Evolutionary conservation across 2,113 vertebrate genomes (phyloP).

Genomic region (Reinhardtius hippoglossoides): DNA sequence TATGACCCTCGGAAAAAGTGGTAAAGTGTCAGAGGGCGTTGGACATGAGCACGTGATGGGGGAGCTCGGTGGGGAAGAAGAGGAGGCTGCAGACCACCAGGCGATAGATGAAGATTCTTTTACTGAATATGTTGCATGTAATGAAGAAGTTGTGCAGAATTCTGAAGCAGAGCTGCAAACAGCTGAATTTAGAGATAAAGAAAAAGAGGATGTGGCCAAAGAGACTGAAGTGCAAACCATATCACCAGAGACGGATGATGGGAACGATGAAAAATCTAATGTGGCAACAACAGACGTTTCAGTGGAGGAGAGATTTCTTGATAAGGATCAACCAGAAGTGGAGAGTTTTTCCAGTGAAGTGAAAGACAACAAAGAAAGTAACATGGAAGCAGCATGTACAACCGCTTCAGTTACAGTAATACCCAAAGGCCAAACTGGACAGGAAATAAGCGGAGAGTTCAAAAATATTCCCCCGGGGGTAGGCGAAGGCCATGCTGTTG

Average conservation of each 20-base stretch:
- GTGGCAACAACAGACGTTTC: background rate
- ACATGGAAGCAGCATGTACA: background rate
- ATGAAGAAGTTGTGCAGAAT: background rate
- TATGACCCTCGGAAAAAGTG: background rate
- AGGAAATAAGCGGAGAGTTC: slow-evolving; percentile 47
- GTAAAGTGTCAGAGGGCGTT: background rate
- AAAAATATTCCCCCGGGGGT: slow-evolving; percentile 27
- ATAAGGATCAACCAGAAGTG: slow-evolving; percentile 6
- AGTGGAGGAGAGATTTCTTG: background rate
- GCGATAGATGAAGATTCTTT: slow-evolving; percentile 4
- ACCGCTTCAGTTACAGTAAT: slow-evolving; percentile 23
- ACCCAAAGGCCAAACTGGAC: slow-evolving; percentile 37
- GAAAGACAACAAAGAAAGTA: background rate
- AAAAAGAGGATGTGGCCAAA: slow-evolving; percentile 7
- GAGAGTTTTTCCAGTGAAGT: background rate
- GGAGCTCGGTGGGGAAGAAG: background rate
- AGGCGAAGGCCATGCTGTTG: slow-evolving; percentile 41
- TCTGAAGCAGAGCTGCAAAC: background rate
- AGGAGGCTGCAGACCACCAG: background rate
- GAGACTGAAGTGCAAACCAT: slow-evolving; percentile 14
- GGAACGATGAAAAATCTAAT: background rate
- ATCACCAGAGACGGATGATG: slow-evolving; percentile 3
- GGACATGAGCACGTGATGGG: background rate
- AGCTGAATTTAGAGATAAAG: background rate
- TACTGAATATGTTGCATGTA: background rate